These are phyloP conservation scores for Diarsia dahlii DNA, from an alignment of 2,888 invertebrate genomes.

Conservation along the genomic window DNA sequence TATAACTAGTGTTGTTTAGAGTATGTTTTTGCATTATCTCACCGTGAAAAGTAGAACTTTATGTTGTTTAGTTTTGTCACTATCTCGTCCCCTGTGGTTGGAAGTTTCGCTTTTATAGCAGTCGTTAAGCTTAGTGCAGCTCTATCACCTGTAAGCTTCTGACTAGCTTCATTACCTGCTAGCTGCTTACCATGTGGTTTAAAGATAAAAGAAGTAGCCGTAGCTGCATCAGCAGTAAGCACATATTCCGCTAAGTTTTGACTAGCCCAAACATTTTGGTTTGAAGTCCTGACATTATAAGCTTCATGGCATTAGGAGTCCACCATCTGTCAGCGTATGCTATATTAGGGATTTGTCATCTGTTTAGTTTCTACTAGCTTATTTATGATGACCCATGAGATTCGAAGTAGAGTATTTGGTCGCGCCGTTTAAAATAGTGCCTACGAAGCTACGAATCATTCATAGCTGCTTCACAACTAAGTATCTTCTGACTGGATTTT, in stretches of 20 bases:
- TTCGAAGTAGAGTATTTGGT: background rate
- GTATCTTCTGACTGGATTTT: background rate
- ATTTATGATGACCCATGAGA: background rate
- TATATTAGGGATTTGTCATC: background rate
- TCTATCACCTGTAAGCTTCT: background rate
- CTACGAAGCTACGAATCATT: background rate
- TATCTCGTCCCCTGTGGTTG: background rate
- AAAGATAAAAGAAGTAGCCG: background rate
- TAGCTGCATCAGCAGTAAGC: background rate
- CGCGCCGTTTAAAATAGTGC: background rate
- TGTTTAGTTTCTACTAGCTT: background rate
- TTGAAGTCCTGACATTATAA: background rate
- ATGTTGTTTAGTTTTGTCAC: background rate
- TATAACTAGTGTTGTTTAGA: background rate
- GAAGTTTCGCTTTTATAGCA: background rate
- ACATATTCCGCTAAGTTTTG: background rate
- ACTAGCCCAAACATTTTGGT: background rate
- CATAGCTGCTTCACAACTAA: background rate
- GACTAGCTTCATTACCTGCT: background rate
- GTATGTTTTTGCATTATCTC: conserved; percentile 16
- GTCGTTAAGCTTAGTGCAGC: background rate
- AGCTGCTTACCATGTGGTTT: background rate
- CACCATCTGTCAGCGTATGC: background rate
- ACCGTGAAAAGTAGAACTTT: background rate
- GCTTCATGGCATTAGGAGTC: background rate